Conservation (phyloP, 2,888 invertebrate genomes). For the Brachynemurus nebulosus region DNA sequence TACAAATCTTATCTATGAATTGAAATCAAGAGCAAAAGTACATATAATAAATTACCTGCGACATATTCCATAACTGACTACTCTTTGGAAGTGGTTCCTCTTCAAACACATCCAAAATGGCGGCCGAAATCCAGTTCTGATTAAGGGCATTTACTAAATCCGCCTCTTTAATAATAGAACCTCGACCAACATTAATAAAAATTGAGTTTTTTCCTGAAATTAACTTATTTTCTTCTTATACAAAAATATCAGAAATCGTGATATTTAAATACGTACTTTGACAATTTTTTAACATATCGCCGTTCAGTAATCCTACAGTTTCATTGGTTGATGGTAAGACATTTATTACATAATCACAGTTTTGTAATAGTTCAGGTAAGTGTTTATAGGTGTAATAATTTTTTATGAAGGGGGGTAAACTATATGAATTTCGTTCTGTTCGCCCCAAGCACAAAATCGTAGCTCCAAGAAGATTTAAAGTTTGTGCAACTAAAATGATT, state of each 20-base stretch:
- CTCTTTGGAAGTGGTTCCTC: slow-evolving; percentile 35
- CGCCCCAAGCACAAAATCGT: slow-evolving; percentile 30
- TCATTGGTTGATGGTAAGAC: slow-evolving; percentile 36
- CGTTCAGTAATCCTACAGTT: slow-evolving; percentile 35
- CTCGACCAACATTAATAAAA: slow-evolving; percentile 45
- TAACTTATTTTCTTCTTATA: too few relatives aligned
- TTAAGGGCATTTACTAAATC: slow-evolving; percentile 36
- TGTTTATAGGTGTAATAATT: slow-evolving; percentile 25
- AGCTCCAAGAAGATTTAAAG: slow-evolving; percentile 33
- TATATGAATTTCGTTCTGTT: slow-evolving; percentile 16
- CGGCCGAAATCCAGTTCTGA: slow-evolving; percentile 37
- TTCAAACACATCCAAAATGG: slow-evolving; percentile 41
- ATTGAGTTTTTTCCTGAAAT: slow-evolving; percentile 28
- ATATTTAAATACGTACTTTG: slow-evolving; percentile 21
- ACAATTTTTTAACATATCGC: slow-evolving; percentile 33
- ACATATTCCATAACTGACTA: slow-evolving; percentile 36
- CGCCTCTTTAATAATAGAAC: slow-evolving; percentile 36
- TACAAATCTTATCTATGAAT: too few relatives aligned
- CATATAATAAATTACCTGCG: slow-evolving; percentile 29
- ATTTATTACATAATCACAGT: slow-evolving; percentile 40
- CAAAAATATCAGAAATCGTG: neutral
- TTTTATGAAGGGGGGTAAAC: slow-evolving; percentile 15
- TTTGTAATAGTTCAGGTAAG: slow-evolving; percentile 29
- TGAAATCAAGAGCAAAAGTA: neutral
- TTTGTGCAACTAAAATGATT: slow-evolving; percentile 30